phyloP scores from a whole-genome alignment of 2,888 invertebrate genomes.

The Venusia cambrica region DNA sequence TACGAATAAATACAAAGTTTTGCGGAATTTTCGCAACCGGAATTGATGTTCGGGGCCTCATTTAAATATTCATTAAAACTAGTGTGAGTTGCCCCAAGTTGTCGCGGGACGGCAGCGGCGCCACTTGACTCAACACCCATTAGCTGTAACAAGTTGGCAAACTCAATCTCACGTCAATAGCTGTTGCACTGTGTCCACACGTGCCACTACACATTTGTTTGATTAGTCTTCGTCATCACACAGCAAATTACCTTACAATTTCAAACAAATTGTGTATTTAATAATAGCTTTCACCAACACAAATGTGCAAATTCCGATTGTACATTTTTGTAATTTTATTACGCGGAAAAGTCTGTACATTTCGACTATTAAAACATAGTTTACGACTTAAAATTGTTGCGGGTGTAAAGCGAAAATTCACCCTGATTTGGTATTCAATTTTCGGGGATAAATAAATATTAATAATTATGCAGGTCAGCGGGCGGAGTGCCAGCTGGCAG shows the following conservation, averaged over 20 bases:
- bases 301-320: background rate
- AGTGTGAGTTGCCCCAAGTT: constrained; percentile 19
- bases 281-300: background rate
- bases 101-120: constrained; percentile 2
- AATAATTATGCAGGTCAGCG: constrained; percentile 14
- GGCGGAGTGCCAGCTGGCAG: constrained; percentile 13
- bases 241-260: background rate
- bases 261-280: background rate
- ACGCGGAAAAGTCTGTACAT: too few species aligned
- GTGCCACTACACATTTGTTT: constrained; percentile 8
- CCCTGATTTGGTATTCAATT: constrained; percentile 16
- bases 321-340: too few species aligned
- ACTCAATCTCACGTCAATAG: constrained; percentile 12
- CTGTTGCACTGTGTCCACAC: constrained; percentile 6
- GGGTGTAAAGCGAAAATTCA: constrained; percentile 2
- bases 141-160: constrained; percentile 21
- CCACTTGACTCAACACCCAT: constrained; percentile 17
- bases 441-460: constrained; percentile 14
- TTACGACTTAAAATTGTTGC: background rate
- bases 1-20: constrained; percentile 35
- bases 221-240: background rate
- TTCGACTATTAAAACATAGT: too few species aligned
- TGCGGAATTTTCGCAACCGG: constrained; percentile 24
- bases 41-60: constrained; percentile 33
- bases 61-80: constrained; percentile 43